A percentile compares a stretch with the other conserved stretches of the same genome.
Evolutionary conservation across 2,888 invertebrate genomes (phyloP).

Genomic region (Blera fallax): DNA sequence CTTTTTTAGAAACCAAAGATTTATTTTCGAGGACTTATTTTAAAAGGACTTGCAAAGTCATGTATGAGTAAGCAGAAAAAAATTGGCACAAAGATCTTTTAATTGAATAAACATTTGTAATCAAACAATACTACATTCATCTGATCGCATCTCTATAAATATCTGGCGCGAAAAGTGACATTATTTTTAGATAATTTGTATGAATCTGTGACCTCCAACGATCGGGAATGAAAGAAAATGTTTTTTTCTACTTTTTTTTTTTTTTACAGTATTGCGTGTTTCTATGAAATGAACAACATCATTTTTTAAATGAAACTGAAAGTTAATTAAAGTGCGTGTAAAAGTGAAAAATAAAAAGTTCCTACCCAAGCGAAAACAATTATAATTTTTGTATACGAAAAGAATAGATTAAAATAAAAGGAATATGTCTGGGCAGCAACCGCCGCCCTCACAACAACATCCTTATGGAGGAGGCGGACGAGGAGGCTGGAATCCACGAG

Average conservation of each 20-base stretch:
- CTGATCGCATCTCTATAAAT: conserved; percentile 47
- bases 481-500: conserved; percentile 80
- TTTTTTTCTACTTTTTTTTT: not conserved
- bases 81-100: conserved; percentile 22
- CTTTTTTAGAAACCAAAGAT: not conserved
- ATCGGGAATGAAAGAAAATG: not conserved
- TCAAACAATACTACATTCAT: conserved; percentile 11
- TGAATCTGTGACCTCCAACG: not conserved
- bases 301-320: not conserved
- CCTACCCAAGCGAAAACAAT: not conserved
- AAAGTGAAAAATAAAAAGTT: conserved; percentile 13
- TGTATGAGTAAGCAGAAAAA: not conserved
- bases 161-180: conserved; percentile 26
- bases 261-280: conserved; percentile 20
- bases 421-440: conserved; percentile 80
- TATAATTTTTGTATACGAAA: conserved; percentile 6
- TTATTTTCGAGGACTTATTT: not conserved
- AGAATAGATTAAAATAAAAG: conserved; percentile 29
- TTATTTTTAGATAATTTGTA: conserved; percentile 34
- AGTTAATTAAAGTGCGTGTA: conserved; percentile 1
- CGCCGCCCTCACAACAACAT: conserved; percentile 76
- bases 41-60: not conserved
- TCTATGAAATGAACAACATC: not conserved
- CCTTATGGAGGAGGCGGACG: conserved; percentile 78
- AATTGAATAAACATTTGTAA: conserved; percentile 13